Evolutionary conservation across 2,113 vertebrate species (phyloP), one percentile per base, ranked within the genome.

Genomic region (Nothobranchius kuhntae): DNA sequence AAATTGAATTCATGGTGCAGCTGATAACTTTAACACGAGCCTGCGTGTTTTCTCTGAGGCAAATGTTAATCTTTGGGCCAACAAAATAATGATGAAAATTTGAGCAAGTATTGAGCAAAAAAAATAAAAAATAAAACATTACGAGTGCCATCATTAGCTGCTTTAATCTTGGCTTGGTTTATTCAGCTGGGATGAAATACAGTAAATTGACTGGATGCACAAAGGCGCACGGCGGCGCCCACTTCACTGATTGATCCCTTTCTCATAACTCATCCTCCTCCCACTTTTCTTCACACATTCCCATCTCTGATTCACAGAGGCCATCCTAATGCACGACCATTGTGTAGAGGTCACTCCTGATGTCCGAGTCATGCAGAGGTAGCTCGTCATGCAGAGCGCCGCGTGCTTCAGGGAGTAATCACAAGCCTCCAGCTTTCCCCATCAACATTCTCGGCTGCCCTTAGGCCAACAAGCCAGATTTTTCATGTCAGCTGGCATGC

Each of bases 391-490:
- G 87, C 80, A 52, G 83, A 71, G 88, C 81, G 53, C 87, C 73
- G 86, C 81, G 80, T 79, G 87, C 89, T 86, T 91, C 80, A 75
- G 91, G 89, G 91, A 87, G 81, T 84, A 85, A 89, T 93, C 90
- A 86, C 80, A 83, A 77, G 78, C 76, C 86, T 86, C 75, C 87
- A 85, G 85, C 80, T 80, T 87, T 68, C 80, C 83, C 82, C 80
- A 87, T 92, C 91, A 86, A 86, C 86, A 87, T 87, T 85, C 87
- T 85, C 80, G 17, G 60, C 82, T 90, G 87, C 85, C 89, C 92
- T 89, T 52, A 86, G 90, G 90, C 91, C 91, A 92, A 83, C 80
- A 81, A 82, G 90, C 85, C 93, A 93, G 91, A 92, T 93, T 93
- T 91, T 86, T 91, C 89, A 91, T 86, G 92, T 94, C 92, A 92